Conservation (phyloP, 2,113 vertebrate species). For the Anseranas semipalmata region DNA sequence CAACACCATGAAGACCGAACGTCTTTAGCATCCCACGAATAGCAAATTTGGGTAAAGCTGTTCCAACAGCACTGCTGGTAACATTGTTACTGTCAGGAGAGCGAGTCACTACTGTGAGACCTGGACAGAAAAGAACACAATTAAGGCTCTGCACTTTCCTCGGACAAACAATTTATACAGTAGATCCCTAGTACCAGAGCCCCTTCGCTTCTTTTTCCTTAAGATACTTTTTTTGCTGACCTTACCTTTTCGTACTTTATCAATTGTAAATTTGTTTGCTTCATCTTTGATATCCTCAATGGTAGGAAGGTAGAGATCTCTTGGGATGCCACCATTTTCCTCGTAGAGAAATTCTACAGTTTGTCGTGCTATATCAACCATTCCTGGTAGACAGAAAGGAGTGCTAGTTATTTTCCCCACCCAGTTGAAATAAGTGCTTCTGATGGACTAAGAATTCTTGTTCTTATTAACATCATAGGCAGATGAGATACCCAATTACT, state of each 20-base stretch:
- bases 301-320: slow-evolving; percentile 96
- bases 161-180: no score
- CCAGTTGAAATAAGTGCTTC: not conserved
- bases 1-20: slow-evolving; percentile 93
- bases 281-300: slow-evolving; percentile 99
- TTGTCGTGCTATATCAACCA: slow-evolving; percentile 97
- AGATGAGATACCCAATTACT: not conserved
- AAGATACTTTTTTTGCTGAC: not conserved
- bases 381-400: slow-evolving; percentile 73
- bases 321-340: slow-evolving; percentile 96
- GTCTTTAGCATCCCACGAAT: slow-evolving; percentile 98
- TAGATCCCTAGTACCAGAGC: not conserved
- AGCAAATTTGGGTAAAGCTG: slow-evolving; percentile 94
- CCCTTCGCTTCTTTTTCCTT: not conserved
- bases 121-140: slow-evolving; percentile 59
- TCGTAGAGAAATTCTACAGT: slow-evolving; percentile 98
- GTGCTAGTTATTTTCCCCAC: not conserved
- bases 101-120: slow-evolving; percentile 93
- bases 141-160: not conserved
- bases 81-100: slow-evolving; percentile 95
- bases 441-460: not conserved
- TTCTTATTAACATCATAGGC: not conserved
- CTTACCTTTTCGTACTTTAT: slow-evolving; percentile 99
- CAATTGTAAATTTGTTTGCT: slow-evolving; percentile 97
- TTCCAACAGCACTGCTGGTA: slow-evolving; percentile 87